A percentile compares a stretch with the other conserved stretches of the same genome.
Conservation (phyloP, 2,797 vertebrate genomes). For the Pangasius larnaudii region DNA sequence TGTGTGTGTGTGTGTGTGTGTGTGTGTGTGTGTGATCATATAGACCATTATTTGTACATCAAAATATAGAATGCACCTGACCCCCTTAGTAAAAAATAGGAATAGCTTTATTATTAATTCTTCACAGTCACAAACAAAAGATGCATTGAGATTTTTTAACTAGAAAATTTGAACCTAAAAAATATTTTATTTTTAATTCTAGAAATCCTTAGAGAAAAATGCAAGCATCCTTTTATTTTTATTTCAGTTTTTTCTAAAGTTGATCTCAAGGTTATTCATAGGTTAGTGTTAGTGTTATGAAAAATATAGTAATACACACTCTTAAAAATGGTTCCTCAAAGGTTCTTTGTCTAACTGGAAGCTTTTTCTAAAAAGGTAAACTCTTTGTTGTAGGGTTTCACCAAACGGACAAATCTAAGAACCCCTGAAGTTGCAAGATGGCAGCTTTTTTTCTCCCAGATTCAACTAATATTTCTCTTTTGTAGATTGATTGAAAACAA, state of each 20-base stretch:
- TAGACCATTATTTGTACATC: background rate
- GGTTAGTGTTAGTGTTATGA: background rate
- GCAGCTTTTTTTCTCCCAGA: background rate
- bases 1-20: background rate
- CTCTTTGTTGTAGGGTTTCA: background rate
- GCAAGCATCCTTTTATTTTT: background rate
- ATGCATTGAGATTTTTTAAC: background rate
- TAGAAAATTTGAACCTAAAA: too few species aligned
- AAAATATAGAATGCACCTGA: background rate
- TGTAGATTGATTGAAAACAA: background rate
- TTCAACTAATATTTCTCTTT: background rate
- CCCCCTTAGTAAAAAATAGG: background rate
- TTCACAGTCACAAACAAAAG: background rate
- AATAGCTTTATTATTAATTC: conserved; percentile 1
- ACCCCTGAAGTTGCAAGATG: too few species aligned
- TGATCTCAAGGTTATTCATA: background rate
- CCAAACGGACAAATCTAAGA: background rate
- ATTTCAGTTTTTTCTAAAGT: background rate
- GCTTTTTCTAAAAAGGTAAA: background rate
- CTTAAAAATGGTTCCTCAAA: background rate
- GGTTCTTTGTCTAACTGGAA: background rate
- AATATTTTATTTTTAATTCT: too few species aligned
- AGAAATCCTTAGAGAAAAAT: background rate
- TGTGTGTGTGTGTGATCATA: background rate
- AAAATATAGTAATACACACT: background rate